Conservation (phyloP, 2,888 invertebrate species). For the Zonitis immaculata region DNA sequence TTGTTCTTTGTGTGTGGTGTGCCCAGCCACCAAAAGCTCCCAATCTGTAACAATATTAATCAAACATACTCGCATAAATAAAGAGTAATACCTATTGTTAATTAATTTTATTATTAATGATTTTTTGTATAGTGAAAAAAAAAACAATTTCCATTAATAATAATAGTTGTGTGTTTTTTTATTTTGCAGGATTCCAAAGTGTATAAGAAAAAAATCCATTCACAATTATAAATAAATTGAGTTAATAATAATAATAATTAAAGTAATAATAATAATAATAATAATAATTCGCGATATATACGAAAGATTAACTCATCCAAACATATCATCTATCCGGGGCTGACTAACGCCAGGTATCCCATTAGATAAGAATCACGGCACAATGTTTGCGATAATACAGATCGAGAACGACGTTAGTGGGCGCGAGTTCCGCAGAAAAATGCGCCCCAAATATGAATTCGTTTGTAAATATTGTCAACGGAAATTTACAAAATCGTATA, state of each 20-base stretch:
- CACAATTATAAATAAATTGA: no score
- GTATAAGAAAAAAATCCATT: neutral
- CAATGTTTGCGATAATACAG: constrained; percentile 88
- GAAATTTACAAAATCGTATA: constrained; percentile 97
- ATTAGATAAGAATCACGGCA: constrained; percentile 45
- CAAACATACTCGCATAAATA: no score
- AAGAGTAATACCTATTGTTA: neutral
- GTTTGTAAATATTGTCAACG: constrained; percentile 98
- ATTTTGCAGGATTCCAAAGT: no score
- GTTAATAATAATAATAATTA: neutral
- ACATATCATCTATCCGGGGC: constrained; percentile 5
- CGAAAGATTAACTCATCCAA: constrained; percentile 22
- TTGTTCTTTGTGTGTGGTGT: no score
- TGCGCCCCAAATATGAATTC: constrained; percentile 94
- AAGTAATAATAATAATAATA: no score
- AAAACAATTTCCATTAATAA: no score
- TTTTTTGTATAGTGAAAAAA: no score
- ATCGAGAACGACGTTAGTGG: constrained; percentile 82
- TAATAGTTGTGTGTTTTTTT: no score
- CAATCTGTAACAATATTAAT: constrained; percentile 26
- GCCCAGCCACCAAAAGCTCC: constrained; percentile 23
- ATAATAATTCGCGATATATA: no score
- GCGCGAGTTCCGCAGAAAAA: constrained; percentile 81
- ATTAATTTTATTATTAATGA: no score
- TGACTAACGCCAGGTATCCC: constrained; percentile 11